These are phyloP conservation scores for Radopholus similis DNA, from an alignment of 1,140 invertebrate species.

Conservation along the genomic window DNA sequence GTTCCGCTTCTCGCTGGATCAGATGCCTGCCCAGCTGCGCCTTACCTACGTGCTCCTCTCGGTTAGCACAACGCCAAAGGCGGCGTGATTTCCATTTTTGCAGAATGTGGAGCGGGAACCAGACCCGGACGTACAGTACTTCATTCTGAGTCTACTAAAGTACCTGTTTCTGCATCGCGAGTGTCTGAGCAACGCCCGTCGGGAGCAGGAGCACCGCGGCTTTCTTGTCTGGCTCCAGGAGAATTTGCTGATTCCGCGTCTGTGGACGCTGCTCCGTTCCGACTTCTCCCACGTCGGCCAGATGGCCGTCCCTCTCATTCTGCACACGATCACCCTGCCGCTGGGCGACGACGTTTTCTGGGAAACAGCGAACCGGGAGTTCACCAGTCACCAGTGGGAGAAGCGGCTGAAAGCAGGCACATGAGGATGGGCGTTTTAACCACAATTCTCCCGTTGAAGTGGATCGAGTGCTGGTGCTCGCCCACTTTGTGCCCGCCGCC, in stretches of 20 bases:
- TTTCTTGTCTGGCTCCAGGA: constrained; percentile 97
- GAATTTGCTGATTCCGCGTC: constrained; percentile 87
- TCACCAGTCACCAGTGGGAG: constrained; percentile 82
- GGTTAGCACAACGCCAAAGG: constrained; percentile 63
- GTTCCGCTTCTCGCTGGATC: constrained; percentile 83
- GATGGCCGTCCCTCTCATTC: constrained; percentile 71
- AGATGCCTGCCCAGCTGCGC: constrained; percentile 83
- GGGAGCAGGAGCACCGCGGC: constrained; percentile 70
- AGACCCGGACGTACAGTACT: constrained; percentile 86
- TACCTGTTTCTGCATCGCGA: constrained; percentile 87
- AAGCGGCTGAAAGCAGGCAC: constrained; percentile 78
- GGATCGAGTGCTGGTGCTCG: constrained; percentile 53
- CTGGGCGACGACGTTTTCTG: constrained; percentile 89
- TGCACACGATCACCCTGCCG: constrained; percentile 88
- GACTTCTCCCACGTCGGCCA: constrained; percentile 72
- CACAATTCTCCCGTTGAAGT: constrained; percentile 30
- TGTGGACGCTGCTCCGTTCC: constrained; percentile 87
- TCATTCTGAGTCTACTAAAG: constrained; percentile 84
- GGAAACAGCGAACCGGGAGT: constrained; percentile 85
- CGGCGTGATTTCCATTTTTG: constrained; percentile 21
- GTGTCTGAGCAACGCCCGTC: constrained; percentile 78
- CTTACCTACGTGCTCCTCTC: constrained; percentile 83
- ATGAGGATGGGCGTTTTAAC: neutral
- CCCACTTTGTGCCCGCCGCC: constrained; percentile 73
- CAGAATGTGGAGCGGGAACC: constrained; percentile 73